A percentile compares a stretch with the other conserved stretches of the same genome.
Conservation (phyloP, 1,140 invertebrate species). For the Dufourea novaeangliae region DNA sequence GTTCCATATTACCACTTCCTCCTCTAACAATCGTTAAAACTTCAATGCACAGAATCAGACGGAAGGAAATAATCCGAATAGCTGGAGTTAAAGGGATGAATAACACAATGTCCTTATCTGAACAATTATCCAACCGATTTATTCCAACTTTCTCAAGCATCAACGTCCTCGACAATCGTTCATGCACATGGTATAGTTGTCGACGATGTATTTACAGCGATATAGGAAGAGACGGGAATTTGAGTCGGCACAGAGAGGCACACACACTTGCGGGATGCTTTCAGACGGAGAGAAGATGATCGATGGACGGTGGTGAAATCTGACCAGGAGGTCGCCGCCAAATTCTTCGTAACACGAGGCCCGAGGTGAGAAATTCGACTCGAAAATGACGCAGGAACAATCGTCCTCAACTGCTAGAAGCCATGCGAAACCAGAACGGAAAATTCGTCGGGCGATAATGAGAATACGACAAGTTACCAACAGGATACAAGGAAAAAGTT, state of each 20-base stretch:
- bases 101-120: too few relatives aligned
- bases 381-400: background rate
- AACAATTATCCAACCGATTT: too few relatives aligned
- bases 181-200: background rate
- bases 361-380: slow-evolving; percentile 25
- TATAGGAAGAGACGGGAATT: background rate
- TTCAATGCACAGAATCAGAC: too few relatives aligned
- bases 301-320: slow-evolving; percentile 29
- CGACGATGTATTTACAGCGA: background rate
- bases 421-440: slow-evolving; percentile 18
- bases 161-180: background rate
- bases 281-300: slow-evolving; percentile 3
- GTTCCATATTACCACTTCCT: too few relatives aligned
- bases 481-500: background rate
- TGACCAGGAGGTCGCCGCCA: slow-evolving; percentile 28
- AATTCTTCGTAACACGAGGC: slow-evolving; percentile 2
- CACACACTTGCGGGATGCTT: background rate
- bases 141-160: too few relatives aligned
- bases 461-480: background rate
- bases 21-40: too few relatives aligned
- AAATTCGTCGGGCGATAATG: background rate
- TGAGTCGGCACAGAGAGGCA: background rate
- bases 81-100: too few relatives aligned
- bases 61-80: too few relatives aligned
- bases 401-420: slow-evolving; percentile 5